Percentiles rank a stretch among this genome's conserved stretches.
Evolutionary conservation across 2,888 invertebrate genomes (phyloP).

Genomic region (Timema podura): DNA sequence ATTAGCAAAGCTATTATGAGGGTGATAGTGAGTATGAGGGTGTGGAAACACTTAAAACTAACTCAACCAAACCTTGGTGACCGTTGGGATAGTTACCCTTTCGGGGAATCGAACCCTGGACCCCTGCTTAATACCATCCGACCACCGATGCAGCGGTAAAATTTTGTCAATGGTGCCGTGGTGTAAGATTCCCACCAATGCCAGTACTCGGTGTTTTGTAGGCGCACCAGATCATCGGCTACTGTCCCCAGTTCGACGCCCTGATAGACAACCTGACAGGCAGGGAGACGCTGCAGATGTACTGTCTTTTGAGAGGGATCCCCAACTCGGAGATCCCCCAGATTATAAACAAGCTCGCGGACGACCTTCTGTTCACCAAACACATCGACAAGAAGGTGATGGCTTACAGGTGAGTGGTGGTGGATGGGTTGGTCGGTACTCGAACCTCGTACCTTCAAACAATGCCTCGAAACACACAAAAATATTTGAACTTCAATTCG

Average conservation of each 20-base stretch:
- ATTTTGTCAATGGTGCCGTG: too few relatives aligned
- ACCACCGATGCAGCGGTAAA: too few relatives aligned
- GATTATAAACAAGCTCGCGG: constrained; percentile 47
- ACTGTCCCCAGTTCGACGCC: constrained; percentile 75
- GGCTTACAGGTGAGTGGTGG: constrained; percentile 23
- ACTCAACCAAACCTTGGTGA: too few relatives aligned
- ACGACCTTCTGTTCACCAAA: constrained; percentile 56
- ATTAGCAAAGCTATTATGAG: too few relatives aligned
- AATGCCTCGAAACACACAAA: too few relatives aligned
- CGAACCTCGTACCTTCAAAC: too few relatives aligned
- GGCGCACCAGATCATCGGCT: constrained; percentile 50
- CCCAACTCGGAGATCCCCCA: constrained; percentile 42
- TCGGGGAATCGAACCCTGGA: too few relatives aligned
- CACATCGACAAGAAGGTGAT: constrained; percentile 56
- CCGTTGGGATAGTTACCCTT: too few relatives aligned
- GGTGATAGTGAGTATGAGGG: too few relatives aligned
- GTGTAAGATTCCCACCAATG: background rate
- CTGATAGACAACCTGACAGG: constrained; percentile 67
- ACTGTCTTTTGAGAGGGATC: constrained; percentile 61
- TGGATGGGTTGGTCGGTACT: constrained; percentile 1
- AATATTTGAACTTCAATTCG: too few relatives aligned
- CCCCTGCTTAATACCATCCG: too few relatives aligned
- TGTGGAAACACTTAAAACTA: too few relatives aligned
- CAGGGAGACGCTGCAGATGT: constrained; percentile 63
- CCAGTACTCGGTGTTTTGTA: constrained; percentile 23